Conservation (phyloP, 1,140 invertebrate species). For the Ylistrum balloti region DNA sequence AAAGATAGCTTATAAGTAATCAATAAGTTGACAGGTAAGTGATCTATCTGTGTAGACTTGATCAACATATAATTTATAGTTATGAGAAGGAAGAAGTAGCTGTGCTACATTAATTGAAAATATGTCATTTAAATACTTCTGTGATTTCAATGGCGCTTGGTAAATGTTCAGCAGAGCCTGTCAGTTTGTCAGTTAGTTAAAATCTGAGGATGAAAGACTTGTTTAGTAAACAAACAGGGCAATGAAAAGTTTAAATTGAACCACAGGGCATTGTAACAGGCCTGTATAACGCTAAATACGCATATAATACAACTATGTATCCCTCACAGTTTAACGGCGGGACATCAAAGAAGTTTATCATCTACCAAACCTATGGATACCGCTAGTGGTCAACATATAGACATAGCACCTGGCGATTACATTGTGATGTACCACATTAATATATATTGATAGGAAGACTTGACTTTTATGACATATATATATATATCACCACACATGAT, state of each 20-base stretch:
- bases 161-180: background rate
- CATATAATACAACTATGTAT: conserved; percentile 12
- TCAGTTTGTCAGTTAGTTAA: conserved; percentile 18
- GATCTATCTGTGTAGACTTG: background rate
- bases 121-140: background rate
- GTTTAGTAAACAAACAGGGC: conserved; percentile 20
- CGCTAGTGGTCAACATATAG: background rate
- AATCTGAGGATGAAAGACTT: background rate
- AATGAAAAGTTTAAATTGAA: conserved; percentile 18
- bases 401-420: background rate
- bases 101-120: background rate
- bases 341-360: background rate
- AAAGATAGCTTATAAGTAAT: background rate
- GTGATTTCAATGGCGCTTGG: background rate
- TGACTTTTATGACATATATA: background rate
- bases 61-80: background rate
- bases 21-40: background rate
- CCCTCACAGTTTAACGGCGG: background rate
- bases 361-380: background rate
- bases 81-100: background rate
- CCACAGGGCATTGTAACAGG: background rate
- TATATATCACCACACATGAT: background rate
- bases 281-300: background rate
- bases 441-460: background rate
- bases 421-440: background rate